Evolutionary conservation across 2,797 vertebrate genomes (phyloP).

Genomic region (Tarsius wallacei): DNA sequence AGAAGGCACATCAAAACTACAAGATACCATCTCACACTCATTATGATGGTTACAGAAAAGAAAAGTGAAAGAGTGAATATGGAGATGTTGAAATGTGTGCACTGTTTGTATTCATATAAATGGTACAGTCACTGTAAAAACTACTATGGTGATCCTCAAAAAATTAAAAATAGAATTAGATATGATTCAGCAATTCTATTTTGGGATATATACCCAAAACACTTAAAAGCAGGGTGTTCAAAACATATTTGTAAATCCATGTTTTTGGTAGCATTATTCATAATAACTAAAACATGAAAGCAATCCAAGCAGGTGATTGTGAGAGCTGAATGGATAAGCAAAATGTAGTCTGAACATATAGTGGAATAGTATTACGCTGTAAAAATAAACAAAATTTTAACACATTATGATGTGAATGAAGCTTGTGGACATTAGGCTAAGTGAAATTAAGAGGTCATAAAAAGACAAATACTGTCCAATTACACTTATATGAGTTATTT

Average conservation of each 20-base stretch:
- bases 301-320: neutral
- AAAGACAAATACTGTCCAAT: neutral
- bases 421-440: neutral
- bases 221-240: neutral
- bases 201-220: neutral
- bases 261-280: neutral
- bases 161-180: neutral
- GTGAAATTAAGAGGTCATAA: neutral
- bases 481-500: neutral
- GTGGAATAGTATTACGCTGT: neutral
- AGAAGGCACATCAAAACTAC: neutral
- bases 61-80: neutral
- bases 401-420: neutral
- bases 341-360: neutral
- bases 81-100: neutral
- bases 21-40: neutral
- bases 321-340: neutral
- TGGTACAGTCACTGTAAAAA: neutral
- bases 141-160: neutral
- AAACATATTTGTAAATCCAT: neutral
- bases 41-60: neutral
- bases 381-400: neutral
- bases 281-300: neutral
- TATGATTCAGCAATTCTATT: neutral
- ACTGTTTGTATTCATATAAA: neutral